Evolutionary conservation across 1,140 invertebrate species (phyloP).

Genomic region (Lepidurus apus): DNA sequence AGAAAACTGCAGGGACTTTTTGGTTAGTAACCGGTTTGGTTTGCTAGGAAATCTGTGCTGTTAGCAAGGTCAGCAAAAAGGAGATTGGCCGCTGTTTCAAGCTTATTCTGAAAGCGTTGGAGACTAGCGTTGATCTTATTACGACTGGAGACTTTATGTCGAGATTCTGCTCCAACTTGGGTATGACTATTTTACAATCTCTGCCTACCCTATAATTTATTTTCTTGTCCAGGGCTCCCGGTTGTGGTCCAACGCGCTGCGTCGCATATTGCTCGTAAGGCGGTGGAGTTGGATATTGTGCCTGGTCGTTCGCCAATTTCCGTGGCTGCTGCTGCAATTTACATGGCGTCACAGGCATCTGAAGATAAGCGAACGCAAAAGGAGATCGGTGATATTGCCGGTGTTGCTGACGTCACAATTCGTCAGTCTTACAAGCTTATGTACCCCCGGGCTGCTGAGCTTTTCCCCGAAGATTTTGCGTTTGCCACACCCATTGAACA

Average conservation of each 20-base stretch:
- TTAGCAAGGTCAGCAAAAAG: conserved; percentile 98
- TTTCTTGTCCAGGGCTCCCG: conserved; percentile 58
- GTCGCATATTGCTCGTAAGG: conserved; percentile 92
- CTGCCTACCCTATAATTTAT: background rate
- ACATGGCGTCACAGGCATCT: conserved; percentile 98
- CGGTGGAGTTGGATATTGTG: conserved; percentile 94
- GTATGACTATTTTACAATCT: conserved; percentile 40
- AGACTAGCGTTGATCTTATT: conserved; percentile 95
- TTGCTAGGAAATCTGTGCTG: conserved; percentile 85
- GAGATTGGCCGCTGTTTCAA: conserved; percentile 98
- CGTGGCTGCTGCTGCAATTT: conserved; percentile 97
- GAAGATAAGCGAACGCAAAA: conserved; percentile 92
- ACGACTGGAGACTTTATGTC: conserved; percentile 99
- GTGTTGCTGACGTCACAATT: conserved; percentile 98
- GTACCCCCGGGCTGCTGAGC: conserved; percentile 82
- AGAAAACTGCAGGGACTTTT: background rate
- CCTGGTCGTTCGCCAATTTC: conserved; percentile 98
- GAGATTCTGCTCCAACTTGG: conserved; percentile 78
- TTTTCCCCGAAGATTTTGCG: conserved; percentile 95
- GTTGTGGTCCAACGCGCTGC: conserved; percentile 91
- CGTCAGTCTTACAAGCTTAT: conserved; percentile 96
- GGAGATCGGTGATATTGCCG: conserved; percentile 96
- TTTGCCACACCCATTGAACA: conserved; percentile 92
- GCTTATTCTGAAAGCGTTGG: conserved; percentile 82
- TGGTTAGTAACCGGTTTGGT: conserved; percentile 22